phyloP scores from a whole-genome alignment of 1,140 invertebrate species.

The Adoxophyes honmai region DNA sequence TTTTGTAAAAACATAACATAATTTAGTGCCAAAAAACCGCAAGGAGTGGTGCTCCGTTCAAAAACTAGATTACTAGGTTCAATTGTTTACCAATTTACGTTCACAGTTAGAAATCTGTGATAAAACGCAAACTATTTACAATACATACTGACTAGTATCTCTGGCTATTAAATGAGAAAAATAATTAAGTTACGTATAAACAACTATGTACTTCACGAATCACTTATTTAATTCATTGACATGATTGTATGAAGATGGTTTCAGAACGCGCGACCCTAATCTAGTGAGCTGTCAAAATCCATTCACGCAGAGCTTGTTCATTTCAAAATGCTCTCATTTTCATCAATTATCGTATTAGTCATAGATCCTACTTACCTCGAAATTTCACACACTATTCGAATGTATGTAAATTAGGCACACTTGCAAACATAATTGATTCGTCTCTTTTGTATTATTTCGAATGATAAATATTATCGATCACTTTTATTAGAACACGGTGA shows the following conservation, averaged over 20 bases:
- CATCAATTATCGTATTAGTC: conserved; percentile 6
- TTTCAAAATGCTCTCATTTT: conserved; percentile 8
- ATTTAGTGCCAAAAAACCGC: conserved; percentile 24
- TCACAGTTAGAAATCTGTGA: neutral
- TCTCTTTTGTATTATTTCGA: neutral
- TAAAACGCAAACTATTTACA: no score
- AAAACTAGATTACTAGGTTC: conserved; percentile 17
- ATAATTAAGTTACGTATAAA: no score
- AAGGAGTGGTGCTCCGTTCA: conserved; percentile 50
- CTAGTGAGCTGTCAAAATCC: conserved; percentile 9
- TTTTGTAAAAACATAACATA: conserved; percentile 21
- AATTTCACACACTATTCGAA: conserved; percentile 13
- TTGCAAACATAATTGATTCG: conserved; percentile 8
- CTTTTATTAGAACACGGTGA: conserved; percentile 9
- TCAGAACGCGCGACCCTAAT: conserved; percentile 11
- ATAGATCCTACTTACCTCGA: neutral
- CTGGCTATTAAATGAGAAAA: no score
- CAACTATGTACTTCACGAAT: no score
- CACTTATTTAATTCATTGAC: no score
- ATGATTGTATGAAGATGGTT: neutral
- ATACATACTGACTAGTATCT: no score
- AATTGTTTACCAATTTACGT: conserved; percentile 3
- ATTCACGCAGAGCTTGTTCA: conserved; percentile 8
- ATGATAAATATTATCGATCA: conserved; percentile 14
- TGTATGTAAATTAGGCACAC: neutral